These are phyloP conservation scores for Stictocephala bisonia DNA, from an alignment of 2,888 invertebrate species.

Conservation along the genomic window DNA sequence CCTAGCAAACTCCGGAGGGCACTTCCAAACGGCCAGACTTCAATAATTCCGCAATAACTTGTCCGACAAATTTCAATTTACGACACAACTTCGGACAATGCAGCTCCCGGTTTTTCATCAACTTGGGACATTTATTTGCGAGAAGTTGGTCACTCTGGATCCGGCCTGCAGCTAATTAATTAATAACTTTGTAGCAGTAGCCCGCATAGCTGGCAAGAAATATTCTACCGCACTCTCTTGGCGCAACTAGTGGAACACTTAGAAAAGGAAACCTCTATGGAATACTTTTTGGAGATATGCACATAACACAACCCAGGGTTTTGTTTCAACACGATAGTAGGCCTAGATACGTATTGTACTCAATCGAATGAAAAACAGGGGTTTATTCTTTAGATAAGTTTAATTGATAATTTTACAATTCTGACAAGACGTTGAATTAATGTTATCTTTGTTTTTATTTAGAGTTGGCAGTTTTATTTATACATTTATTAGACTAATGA, in stretches of 20 bases:
- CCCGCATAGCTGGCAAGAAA: conserved; percentile 40
- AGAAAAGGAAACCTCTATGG: too few species aligned
- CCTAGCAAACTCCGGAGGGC: conserved; percentile 1
- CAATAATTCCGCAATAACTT: conserved; percentile 47
- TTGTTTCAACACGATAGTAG: too few species aligned
- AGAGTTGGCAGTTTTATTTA: too few species aligned
- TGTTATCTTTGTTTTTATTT: too few species aligned
- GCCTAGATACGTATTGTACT: too few species aligned
- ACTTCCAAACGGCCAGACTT: conserved; percentile 42
- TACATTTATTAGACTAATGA: too few species aligned
- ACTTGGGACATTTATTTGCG: conserved; percentile 45
- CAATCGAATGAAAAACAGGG: too few species aligned
- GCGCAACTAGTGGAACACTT: conserved; percentile 13
- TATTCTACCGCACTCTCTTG: conserved; percentile 17
- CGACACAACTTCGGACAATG: conserved; percentile 45
- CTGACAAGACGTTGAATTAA: too few species aligned
- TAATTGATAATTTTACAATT: too few species aligned
- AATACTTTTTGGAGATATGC: too few species aligned
- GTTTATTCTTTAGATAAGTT: too few species aligned
- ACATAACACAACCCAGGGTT: too few species aligned
- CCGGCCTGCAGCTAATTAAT: conserved; percentile 37
- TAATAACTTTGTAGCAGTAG: conserved; percentile 24
- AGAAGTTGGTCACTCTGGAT: conserved; percentile 33
- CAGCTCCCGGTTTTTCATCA: conserved; percentile 44
- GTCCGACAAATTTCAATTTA: conserved; percentile 46